Conservation (phyloP, 2,888 invertebrate species). For the Escarpia spicata region DNA sequence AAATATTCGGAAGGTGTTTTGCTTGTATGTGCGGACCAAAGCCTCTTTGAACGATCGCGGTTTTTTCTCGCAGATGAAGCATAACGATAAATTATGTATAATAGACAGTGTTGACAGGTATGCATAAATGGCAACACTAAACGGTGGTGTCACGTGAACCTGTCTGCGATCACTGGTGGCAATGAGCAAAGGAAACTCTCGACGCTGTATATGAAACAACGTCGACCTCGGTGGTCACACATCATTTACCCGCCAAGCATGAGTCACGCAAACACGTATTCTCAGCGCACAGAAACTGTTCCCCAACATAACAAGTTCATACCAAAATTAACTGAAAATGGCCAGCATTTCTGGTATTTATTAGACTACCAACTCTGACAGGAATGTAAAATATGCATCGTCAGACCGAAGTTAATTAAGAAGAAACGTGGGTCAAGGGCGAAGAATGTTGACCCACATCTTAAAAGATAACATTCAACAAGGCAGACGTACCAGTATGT, state of each 20-base stretch:
- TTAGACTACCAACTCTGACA: background rate
- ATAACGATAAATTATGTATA: background rate
- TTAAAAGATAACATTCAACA: background rate
- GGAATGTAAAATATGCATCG: background rate
- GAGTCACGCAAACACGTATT: background rate
- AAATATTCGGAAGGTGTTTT: background rate
- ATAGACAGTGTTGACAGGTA: conserved; percentile 8
- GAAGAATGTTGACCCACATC: background rate
- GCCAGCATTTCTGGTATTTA: conserved; percentile 1
- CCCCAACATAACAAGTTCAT: background rate
- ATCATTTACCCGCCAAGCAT: background rate
- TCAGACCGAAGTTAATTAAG: background rate
- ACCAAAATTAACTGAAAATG: background rate
- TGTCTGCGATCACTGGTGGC: background rate
- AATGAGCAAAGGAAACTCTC: background rate
- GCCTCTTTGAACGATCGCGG: background rate
- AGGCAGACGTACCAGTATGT: background rate
- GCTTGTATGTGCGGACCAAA: background rate
- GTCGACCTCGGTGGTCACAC: background rate
- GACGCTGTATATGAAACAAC: background rate
- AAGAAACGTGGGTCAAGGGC: background rate
- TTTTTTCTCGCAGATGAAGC: background rate
- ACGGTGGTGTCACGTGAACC: background rate
- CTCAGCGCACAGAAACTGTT: background rate
- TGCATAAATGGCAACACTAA: background rate